These are phyloP conservation scores for Eupithecia vulgata DNA, from an alignment of 2,888 invertebrate species.

Conservation along the genomic window DNA sequence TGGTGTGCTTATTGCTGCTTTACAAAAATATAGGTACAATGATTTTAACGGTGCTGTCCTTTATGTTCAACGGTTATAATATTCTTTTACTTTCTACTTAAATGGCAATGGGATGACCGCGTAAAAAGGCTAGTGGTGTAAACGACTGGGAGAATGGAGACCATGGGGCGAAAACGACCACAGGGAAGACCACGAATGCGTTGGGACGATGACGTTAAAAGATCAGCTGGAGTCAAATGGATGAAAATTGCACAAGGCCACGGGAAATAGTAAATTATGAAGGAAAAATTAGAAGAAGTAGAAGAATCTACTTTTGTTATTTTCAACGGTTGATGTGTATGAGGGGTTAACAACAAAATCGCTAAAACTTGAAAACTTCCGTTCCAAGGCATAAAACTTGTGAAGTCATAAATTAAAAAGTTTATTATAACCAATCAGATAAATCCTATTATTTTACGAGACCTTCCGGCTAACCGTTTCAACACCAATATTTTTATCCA, in stretches of 20 bases:
- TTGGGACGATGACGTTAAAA: too few species aligned
- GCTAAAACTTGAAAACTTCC: not conserved
- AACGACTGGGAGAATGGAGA: too few species aligned
- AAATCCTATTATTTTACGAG: slow-evolving; percentile 34
- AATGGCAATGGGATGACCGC: too few species aligned
- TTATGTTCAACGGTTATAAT: slow-evolving; percentile 35
- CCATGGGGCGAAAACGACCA: too few species aligned
- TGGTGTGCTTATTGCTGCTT: slow-evolving; percentile 52
- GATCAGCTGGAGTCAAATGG: too few species aligned
- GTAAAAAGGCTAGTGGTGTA: too few species aligned
- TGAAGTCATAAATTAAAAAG: slow-evolving; percentile 30
- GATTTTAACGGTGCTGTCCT: slow-evolving; percentile 7
- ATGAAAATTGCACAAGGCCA: too few species aligned
- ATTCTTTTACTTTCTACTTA: too few species aligned
- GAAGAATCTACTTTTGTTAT: slow-evolving; percentile 35
- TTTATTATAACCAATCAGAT: slow-evolving; percentile 24
- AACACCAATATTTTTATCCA: slow-evolving; percentile 54
- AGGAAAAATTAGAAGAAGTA: too few species aligned
- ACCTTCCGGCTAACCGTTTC: slow-evolving; percentile 51
- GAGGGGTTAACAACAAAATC: not conserved
- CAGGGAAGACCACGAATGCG: too few species aligned
- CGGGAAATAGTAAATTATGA: too few species aligned
- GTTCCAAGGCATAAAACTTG: slow-evolving; percentile 33
- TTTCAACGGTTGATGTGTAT: slow-evolving; percentile 27
- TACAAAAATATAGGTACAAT: not conserved